These are phyloP conservation scores for Trichopoda pennipes DNA, from an alignment of 2,888 invertebrate species.

Conservation along the genomic window DNA sequence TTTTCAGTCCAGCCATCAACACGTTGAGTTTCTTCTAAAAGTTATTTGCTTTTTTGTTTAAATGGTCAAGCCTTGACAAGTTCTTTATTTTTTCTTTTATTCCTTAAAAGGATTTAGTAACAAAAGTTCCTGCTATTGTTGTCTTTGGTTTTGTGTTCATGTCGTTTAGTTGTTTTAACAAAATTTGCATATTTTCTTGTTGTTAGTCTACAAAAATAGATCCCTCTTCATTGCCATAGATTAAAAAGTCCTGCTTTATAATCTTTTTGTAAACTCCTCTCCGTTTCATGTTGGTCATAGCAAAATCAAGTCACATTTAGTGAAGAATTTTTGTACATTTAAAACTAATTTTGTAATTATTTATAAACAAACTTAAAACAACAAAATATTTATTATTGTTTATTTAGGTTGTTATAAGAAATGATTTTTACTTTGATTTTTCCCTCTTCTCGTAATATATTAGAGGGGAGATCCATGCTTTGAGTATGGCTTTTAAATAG, in stretches of 20 bases:
- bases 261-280: conserved; percentile 17
- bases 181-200: conserved; percentile 64
- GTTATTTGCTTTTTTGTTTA: not conserved
- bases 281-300: conserved; percentile 26
- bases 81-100: conserved; percentile 7
- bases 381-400: conserved; percentile 52
- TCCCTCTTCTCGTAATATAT: no score
- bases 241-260: conserved; percentile 62
- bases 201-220: conserved; percentile 7
- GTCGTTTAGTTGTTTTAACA: conserved; percentile 43
- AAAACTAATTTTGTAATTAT: conserved; percentile 62
- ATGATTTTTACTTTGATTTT: not conserved
- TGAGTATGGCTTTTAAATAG: no score
- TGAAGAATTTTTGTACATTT: conserved; percentile 57
- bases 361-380: conserved; percentile 48
- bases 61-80: conserved; percentile 33
- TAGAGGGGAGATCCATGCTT: no score
- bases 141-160: conserved; percentile 7
- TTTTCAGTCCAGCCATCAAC: conserved; percentile 37
- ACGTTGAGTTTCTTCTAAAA: conserved; percentile 12
- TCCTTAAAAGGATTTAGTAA: conserved; percentile 16
- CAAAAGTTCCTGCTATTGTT: conserved; percentile 3
- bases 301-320: conserved; percentile 62
- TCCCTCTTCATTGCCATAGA: conserved; percentile 53
- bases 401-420: conserved; percentile 39